Conservation (phyloP, 2,888 invertebrate species). For the Caradrina kadenii region DNA sequence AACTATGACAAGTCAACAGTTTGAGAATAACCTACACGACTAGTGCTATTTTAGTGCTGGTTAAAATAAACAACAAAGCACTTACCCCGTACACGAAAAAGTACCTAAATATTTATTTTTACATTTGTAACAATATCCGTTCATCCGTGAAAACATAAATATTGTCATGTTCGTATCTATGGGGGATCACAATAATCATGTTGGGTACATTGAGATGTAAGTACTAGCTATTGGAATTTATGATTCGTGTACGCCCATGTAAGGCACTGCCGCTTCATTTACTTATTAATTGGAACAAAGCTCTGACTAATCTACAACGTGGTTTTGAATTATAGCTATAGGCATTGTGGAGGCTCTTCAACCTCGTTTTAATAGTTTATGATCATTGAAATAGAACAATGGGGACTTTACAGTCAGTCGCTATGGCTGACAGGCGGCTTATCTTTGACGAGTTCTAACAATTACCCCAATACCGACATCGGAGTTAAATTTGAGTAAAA, state of each 20-base stretch:
- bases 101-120: neutral
- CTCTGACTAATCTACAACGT: slow-evolving; percentile 8
- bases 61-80: slow-evolving; percentile 10
- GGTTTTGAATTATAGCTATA: neutral
- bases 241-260: slow-evolving; percentile 13
- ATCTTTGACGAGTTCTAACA: too few species aligned
- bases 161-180: neutral
- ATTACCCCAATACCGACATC: too few species aligned
- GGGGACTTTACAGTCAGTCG: too few species aligned
- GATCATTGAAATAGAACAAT: too few species aligned
- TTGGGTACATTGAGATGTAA: neutral
- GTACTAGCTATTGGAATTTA: slow-evolving; percentile 12
- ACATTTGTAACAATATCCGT: neutral
- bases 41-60: neutral
- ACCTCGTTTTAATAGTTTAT: too few species aligned
- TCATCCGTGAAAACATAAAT: slow-evolving; percentile 1
- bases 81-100: neutral
- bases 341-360: neutral
- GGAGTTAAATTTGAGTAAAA: too few species aligned
- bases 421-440: too few species aligned
- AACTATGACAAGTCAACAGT: slow-evolving; percentile 7
- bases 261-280: slow-evolving; percentile 1
- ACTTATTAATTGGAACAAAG: slow-evolving; percentile 20
- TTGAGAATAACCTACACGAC: neutral
- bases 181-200: slow-evolving; percentile 13